phyloP scores from a whole-genome alignment of 2,888 invertebrate species.

The Ophion slaviceki region DNA sequence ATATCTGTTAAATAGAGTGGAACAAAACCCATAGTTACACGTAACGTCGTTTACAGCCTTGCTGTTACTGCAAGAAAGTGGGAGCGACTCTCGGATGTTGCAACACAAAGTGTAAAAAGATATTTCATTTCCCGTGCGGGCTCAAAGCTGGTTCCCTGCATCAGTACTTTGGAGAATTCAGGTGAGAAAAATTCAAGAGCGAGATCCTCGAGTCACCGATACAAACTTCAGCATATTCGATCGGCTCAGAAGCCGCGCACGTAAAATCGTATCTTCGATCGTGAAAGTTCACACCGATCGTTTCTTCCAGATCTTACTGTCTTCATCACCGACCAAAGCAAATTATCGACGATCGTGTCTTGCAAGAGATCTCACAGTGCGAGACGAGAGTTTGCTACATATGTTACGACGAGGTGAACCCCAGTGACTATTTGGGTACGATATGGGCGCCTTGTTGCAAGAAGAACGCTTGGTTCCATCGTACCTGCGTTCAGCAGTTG shows the following conservation, averaged over 20 bases:
- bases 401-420: slow-evolving; percentile 87
- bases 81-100: slow-evolving; percentile 91
- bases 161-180: slow-evolving; percentile 87
- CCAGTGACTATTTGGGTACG: slow-evolving; percentile 83
- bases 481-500: slow-evolving; percentile 89
- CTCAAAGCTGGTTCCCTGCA: slow-evolving; percentile 87
- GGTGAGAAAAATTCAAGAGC: slow-evolving; percentile 73
- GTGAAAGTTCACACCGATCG: background rate
- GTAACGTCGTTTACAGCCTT: slow-evolving; percentile 84
- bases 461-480: slow-evolving; percentile 90
- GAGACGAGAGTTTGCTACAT: slow-evolving; percentile 86
- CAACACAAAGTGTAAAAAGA: slow-evolving; percentile 86
- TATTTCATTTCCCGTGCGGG: slow-evolving; percentile 92
- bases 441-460: slow-evolving; percentile 92
- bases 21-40: background rate
- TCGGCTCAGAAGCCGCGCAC: background rate
- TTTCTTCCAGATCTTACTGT: slow-evolving; percentile 87
- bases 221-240: background rate
- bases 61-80: slow-evolving; percentile 87
- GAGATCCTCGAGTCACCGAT: too few species aligned
- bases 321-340: slow-evolving; percentile 86
- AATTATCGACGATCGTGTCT: slow-evolving; percentile 80
- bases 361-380: slow-evolving; percentile 70
- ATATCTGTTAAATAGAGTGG: background rate
- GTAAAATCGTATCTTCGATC: background rate